Evolutionary conservation across 1,140 invertebrate species (phyloP).

Genomic region (Heterodera carotae): DNA sequence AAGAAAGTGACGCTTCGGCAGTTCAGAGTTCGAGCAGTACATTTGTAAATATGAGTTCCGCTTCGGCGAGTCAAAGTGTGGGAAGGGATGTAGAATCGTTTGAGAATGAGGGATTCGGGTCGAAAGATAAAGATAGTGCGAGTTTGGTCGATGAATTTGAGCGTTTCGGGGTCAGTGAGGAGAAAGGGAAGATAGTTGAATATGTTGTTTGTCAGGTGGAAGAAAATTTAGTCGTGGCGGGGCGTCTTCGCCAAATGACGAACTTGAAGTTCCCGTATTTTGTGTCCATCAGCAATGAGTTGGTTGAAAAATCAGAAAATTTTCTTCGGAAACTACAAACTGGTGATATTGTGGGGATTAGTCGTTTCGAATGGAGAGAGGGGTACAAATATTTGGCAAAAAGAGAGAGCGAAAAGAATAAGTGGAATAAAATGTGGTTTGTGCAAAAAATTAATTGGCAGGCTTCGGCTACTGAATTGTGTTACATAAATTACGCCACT

Average conservation of each 20-base stretch:
- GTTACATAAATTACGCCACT: too few relatives aligned
- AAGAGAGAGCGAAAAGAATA: neutral
- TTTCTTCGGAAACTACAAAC: neutral
- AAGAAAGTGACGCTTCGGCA: neutral
- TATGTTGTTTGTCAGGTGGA: constrained; percentile 6
- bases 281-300: neutral
- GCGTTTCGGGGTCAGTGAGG: neutral
- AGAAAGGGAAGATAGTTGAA: neutral
- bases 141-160: neutral
- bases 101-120: too few relatives aligned
- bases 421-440: neutral
- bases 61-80: too few relatives aligned
- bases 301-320: neutral
- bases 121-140: neutral
- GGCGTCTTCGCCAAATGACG: neutral
- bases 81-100: neutral
- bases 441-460: neutral
- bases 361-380: neutral
- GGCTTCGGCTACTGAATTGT: neutral
- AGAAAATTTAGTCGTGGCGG: neutral
- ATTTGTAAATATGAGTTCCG: too few relatives aligned
- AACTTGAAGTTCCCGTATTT: neutral
- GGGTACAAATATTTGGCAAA: neutral
- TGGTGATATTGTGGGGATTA: neutral
- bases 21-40: too few relatives aligned